Evolutionary conservation across 2,797 vertebrate species (phyloP).

Genomic region (Mormyrops attenuatus): DNA sequence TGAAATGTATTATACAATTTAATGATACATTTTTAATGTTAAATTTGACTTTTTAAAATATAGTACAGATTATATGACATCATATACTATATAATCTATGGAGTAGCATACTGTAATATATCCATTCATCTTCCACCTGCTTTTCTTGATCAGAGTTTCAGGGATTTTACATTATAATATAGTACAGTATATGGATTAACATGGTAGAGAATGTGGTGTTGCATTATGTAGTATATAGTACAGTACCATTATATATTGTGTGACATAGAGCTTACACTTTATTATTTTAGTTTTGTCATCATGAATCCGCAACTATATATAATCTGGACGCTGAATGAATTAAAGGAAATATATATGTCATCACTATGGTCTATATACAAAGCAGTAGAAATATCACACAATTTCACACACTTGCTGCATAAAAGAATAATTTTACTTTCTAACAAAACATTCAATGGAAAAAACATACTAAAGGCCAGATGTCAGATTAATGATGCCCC

Average conservation of each 20-base stretch:
- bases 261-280: neutral
- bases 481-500: neutral
- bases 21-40: neutral
- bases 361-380: neutral
- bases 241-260: neutral
- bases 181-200: neutral
- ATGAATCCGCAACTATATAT: neutral
- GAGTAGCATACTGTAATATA: neutral
- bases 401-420: neutral
- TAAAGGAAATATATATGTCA: neutral
- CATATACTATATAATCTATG: neutral
- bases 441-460: neutral
- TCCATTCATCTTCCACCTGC: neutral
- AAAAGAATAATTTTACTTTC: neutral
- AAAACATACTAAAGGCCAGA: neutral
- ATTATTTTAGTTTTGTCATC: neutral
- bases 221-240: neutral
- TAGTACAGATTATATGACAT: neutral
- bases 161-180: neutral
- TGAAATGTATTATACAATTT: neutral
- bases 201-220: neutral
- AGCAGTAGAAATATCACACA: neutral
- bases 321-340: neutral
- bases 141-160: neutral
- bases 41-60: neutral